phyloP scores from a whole-genome alignment of 1,140 invertebrate species.

The Pectinophora gossypiella region DNA sequence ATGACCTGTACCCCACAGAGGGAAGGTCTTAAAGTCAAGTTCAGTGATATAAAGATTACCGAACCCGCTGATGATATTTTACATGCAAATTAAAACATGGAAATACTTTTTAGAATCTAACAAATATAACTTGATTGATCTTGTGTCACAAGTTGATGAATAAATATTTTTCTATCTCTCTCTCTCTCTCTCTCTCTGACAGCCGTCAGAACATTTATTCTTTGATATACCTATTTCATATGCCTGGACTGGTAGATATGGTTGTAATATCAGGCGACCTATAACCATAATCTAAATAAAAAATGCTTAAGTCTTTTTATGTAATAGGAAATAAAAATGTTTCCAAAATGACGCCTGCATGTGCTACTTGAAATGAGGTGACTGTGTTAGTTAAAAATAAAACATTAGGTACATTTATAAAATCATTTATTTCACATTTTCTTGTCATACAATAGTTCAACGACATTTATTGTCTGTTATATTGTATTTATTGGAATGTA shows the following conservation, averaged over 20 bases:
- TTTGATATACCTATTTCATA: too few species aligned
- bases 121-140: too few species aligned
- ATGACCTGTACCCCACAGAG: conserved; percentile 45
- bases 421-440: conserved; percentile 15
- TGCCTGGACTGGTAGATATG: too few species aligned
- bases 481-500: background rate
- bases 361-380: background rate
- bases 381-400: background rate
- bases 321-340: background rate
- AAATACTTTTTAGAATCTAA: too few species aligned
- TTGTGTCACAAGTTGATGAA: too few species aligned
- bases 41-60: conserved; percentile 28
- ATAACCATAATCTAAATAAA: background rate
- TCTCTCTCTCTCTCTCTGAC: too few species aligned
- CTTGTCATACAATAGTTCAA: conserved; percentile 3
- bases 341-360: background rate
- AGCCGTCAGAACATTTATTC: too few species aligned
- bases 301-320: background rate
- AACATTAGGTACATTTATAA: conserved; percentile 6
- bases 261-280: too few species aligned
- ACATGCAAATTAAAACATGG: conserved; percentile 33
- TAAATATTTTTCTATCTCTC: too few species aligned
- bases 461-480: conserved; percentile 7
- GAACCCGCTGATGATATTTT: conserved; percentile 35
- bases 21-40: conserved; percentile 30